These are phyloP conservation scores for roundworm (Caenorhabditis elegans) DNA, from an alignment of 1,140 invertebrate species.

Conservation along the genomic window WBcel235 BX284604.4:9567501-9568000, in stretches of 20 bases:
- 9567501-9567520: too few species aligned
- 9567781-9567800: conserved; percentile 32
- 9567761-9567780: background rate
- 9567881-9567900: conserved; percentile 2
- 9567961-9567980: background rate
- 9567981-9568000: background rate
- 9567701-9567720: conserved; percentile 5
- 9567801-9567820: background rate
- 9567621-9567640: conserved; percentile 9
- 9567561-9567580: background rate
- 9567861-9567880: conserved; percentile 22
- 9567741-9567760: conserved; percentile 27
- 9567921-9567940: background rate
- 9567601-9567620: conserved; percentile 14
- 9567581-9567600: background rate
- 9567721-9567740: background rate
- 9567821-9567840: background rate
- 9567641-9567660: background rate
- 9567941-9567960: conserved; percentile 6
- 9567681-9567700: conserved; percentile 26
- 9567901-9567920: background rate
- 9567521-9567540: background rate
- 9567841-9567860: conserved; percentile 7
- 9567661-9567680: background rate
- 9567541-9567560: conserved; percentile 15